Base-by-base conservation (phyloP, 2,888 invertebrate genomes). In the Ditylenchus weischeri region DNA sequence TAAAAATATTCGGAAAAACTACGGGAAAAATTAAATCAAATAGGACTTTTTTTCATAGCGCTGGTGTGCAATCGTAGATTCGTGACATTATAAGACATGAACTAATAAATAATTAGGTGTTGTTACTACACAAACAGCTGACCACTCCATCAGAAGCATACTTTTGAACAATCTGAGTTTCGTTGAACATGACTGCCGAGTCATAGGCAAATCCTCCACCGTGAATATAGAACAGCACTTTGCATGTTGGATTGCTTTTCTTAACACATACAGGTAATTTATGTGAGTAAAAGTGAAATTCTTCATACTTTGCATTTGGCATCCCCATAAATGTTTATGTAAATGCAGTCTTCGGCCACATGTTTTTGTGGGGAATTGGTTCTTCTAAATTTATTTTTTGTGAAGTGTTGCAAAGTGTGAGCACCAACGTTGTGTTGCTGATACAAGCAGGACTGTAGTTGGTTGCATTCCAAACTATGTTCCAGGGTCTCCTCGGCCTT, bases 151-250 rank as follows among this genome's bases (percentile, higher is more conserved):
- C 54, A 1, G 51, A 60, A 3, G 75, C 75, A 61, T 73, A 77
- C 60, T 74, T 69, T 8, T 74, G 64, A 18, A 75, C 54, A 11
- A 79, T 59, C 62, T 63, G 66, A 1, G 72, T 71, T 57, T 79
- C 79, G 58, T 76, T 74, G 70, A 78, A 79, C 79, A 78, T 78
- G 11, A 77, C 75, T 0, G 79, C 78, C 8, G 77, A 77, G 57
- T 66, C 66, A 47, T 62, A 66, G 43, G 61, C 29, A 19, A 65
- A 65, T 8, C 21, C 43, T n/a, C 65, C 65, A 10, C 54, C 62
- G 47, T 65, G 65, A 51, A 65, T 64, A 48, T 65, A 65, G 35
- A 62, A 65, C n/a, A 65, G 19, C 19, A 65, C 65, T 18, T 60
- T 60, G 48, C 65, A 65, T 35, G 4, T 21, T 11, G 19, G 19